Evolutionary conservation across 2,888 invertebrate species (phyloP), one percentile per base, ranked within the genome.

Genomic region (Litoditis marina): DNA sequence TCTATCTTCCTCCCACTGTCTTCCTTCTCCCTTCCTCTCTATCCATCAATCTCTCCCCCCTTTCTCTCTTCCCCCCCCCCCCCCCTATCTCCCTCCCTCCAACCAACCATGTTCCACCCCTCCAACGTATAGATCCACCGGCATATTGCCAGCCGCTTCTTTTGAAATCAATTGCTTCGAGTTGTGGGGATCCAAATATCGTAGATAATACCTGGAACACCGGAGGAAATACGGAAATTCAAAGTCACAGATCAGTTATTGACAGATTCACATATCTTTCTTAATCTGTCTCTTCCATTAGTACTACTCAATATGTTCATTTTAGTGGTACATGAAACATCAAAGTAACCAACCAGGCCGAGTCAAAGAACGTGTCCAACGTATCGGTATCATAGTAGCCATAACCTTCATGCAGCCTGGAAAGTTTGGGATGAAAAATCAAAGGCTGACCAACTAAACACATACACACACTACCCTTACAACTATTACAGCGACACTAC

Each of bases 331-430:
- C n/a, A n/a, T n/a, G n/a, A n/a, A n/a, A n/a, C n/a, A 36, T 16
- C n/a, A 11, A 42, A 7, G 27, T 2, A 31, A 50, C 47, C 22
- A 96, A 98, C 98, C 98, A 99, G 0, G 94, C 91, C 52, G 96
- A 96, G 84, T 99, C 98, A 27, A 99, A 92, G 87, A 99, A 98
- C n/a, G 98, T 99, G 83, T 99, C 98, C 92, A 98, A 92, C 0
- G 98, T 99, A 84, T 99, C 98, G 0, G 91, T 91, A 87, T 98
- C 98, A 69, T 92, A 86, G 67, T 84, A 61, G 16, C 61, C 61
- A 34, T 55, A 61, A 22, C 61, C 61, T 27, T 47, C 44, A 16
- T 46, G 36, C 13, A 58, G 42, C 1, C 58, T 58, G 19, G 31
- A 30, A 31, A 36, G 25, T 6, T n/a, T n/a, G n/a, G n/a, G n/a